These are phyloP conservation scores for Bicyclus anynana DNA, from an alignment of 1,140 invertebrate species.

Conservation along the genomic window DNA sequence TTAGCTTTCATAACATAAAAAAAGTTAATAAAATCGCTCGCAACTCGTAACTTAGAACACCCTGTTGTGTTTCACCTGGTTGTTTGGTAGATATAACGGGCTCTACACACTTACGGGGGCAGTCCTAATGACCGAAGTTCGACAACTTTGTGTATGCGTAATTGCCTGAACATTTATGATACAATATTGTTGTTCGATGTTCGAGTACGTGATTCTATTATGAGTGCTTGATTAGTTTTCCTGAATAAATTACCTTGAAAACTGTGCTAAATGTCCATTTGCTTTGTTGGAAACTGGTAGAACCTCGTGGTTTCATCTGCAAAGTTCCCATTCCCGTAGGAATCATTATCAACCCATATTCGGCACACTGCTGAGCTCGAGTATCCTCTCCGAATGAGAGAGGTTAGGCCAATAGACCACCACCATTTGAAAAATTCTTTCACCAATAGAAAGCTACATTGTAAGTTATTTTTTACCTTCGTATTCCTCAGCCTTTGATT, in stretches of 20 bases:
- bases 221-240: conserved; percentile 9
- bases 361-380: too few species aligned
- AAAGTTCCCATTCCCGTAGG: too few species aligned
- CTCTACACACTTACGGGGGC: conserved; percentile 49
- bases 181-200: conserved; percentile 38
- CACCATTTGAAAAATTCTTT: too few species aligned
- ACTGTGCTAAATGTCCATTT: too few species aligned
- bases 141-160: conserved; percentile 60
- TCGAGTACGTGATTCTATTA: conserved; percentile 34
- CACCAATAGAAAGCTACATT: too few species aligned
- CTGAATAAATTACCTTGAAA: not conserved
- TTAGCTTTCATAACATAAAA: not conserved
- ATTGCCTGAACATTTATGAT: conserved; percentile 52
- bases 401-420: too few species aligned
- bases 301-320: too few species aligned
- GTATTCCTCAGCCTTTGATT: too few species aligned
- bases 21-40: not conserved
- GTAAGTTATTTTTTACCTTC: too few species aligned
- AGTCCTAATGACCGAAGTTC: conserved; percentile 68
- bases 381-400: too few species aligned
- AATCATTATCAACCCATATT: too few species aligned
- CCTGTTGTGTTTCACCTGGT: conserved; percentile 34
- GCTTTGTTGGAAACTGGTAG: too few species aligned
- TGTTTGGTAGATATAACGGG: conserved; percentile 42
- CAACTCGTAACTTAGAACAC: conserved; percentile 19